phyloP scores from a whole-genome alignment of 1,140 invertebrate genomes.

The Drosophila fuyamai region DNA sequence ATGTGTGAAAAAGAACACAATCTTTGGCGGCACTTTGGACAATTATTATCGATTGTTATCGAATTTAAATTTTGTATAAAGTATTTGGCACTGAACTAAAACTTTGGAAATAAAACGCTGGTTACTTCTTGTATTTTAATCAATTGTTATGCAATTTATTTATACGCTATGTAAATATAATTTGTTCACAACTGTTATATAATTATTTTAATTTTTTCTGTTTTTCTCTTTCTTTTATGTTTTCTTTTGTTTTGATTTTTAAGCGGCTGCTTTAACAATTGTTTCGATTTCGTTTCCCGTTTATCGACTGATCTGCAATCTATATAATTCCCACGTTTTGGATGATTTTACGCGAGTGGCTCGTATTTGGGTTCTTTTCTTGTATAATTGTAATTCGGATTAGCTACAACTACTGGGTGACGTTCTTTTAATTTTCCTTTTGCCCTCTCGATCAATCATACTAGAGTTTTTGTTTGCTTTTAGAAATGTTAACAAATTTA shows the following conservation, averaged over 20 bases:
- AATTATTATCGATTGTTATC: background rate
- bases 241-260: conserved; percentile 64
- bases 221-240: conserved; percentile 31
- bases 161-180: conserved; percentile 82
- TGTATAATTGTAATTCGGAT: conserved; percentile 28
- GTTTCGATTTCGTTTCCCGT: conserved; percentile 43
- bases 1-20: no score
- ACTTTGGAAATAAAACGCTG: conserved; percentile 3
- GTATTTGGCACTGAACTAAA: no score
- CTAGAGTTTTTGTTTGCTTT: conserved; percentile 17
- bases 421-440: conserved; percentile 30
- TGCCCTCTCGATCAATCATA: conserved; percentile 20
- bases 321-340: conserved; percentile 2
- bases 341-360: conserved; percentile 2
- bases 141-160: conserved; percentile 83
- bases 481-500: conserved; percentile 77
- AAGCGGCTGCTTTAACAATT: conserved; percentile 76
- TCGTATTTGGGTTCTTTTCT: conserved; percentile 17
- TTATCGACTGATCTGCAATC: conserved; percentile 47
- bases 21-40: background rate
- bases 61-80: background rate
- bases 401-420: conserved; percentile 61
- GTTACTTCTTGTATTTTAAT: conserved; percentile 56
- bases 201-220: conserved; percentile 58
- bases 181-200: conserved; percentile 82